These are phyloP conservation scores for Nothobranchius kuhntae DNA, from an alignment of 2,113 vertebrate species.

Conservation along the genomic window DNA sequence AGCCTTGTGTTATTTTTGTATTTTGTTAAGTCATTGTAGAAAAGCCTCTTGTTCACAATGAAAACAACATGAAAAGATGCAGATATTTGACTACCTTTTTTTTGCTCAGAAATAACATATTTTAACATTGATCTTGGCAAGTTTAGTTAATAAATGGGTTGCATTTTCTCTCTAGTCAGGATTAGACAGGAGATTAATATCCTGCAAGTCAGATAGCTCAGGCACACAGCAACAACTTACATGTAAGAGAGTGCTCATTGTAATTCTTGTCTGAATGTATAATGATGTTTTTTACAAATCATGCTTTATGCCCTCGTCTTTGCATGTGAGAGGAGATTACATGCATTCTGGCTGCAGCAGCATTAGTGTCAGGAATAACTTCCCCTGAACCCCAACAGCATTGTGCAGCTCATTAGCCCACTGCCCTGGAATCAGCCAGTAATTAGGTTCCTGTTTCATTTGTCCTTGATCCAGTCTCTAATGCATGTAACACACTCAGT, in stretches of 20 bases:
- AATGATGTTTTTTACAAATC: conserved; percentile 46
- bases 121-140: neutral
- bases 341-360: neutral
- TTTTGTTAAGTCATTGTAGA: too few relatives aligned
- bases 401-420: conserved; percentile 67
- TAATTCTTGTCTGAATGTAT: conserved; percentile 25
- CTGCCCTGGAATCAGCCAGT: conserved; percentile 64
- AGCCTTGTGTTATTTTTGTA: too few relatives aligned
- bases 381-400: conserved; percentile 57
- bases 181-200: neutral
- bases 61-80: too few relatives aligned
- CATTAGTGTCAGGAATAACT: conserved; percentile 63
- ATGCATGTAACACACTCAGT: conserved; percentile 39
- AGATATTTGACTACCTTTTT: too few relatives aligned
- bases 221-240: conserved; percentile 1
- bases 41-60: too few relatives aligned
- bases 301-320: conserved; percentile 19
- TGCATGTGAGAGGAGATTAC: conserved; percentile 44
- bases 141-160: neutral
- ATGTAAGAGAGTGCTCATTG: conserved; percentile 20
- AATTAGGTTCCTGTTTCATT: conserved; percentile 69
- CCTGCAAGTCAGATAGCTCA: neutral
- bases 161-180: conserved; percentile 7
- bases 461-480: conserved; percentile 57
- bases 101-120: neutral